Evolutionary conservation across 2,797 vertebrate genomes (phyloP), one percentile per base, ranked within the genome.

Genomic region (Lithobates sylvaticus): DNA sequence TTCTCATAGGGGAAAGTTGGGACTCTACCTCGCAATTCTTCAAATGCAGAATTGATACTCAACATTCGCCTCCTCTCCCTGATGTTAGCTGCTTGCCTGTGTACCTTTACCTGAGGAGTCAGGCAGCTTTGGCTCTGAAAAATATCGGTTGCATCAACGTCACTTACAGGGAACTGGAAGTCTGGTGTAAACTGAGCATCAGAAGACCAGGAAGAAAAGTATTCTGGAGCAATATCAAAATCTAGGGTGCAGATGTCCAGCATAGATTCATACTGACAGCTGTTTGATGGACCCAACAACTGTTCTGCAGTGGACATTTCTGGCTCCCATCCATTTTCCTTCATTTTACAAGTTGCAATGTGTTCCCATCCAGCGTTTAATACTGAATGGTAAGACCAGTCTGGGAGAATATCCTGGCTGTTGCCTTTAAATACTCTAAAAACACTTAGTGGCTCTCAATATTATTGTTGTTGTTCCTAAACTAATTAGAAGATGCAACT

Each of bases 1-100:
- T 94, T 96, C 91, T 97, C 96, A 23, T 94, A 95, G 0, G 95
- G 96, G 58, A 96, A 96, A 5, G 96, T 95, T 0, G 95, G 96
- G 0, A 97, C 94, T 2, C 90, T 95, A 85, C 93, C 89, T n/a
- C 95, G 92, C 7, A 95, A 95, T 88, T 93, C 90, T 15, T 94
- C 93, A 6, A 96, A 97, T 74, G 94, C 95, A 0, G 95, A 92
- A 76, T 95, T 96, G 89, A 96, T 95, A 90, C 92, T 95, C 78
- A 95, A 91, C 94, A 95, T 97, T 88, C 95, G 91, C 89, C 93
- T 95, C 83, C 96, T 93, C 92, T 95, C 96, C 0, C 95, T 92
- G 88, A 96, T 91, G 90, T 96, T 97, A 87, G 96, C 95, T 0
- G 94, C 95, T 0, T 94, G 91, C 15, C 96, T 91, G 92, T 95